These are phyloP conservation scores for Ctenomys sociabilis DNA, from an alignment of 2,113 vertebrate genomes.

Conservation along the genomic window DNA sequence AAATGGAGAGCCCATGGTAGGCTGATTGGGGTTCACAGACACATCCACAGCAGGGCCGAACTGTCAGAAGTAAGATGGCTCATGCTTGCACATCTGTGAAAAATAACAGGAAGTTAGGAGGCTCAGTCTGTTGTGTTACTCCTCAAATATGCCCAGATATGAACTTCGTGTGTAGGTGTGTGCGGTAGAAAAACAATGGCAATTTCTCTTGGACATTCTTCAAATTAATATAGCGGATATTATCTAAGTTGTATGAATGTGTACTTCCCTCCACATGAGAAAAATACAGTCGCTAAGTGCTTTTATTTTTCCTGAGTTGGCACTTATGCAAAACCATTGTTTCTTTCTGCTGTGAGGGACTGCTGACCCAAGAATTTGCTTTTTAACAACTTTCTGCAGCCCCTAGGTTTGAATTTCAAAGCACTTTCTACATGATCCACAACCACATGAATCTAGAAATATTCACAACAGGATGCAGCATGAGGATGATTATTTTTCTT, in stretches of 20 bases:
- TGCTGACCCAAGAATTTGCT: not conserved
- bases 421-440: not conserved
- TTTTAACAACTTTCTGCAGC: conserved; percentile 14
- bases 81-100: not conserved
- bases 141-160: not conserved
- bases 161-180: not conserved
- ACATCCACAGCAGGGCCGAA: not conserved
- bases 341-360: not conserved
- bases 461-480: not conserved
- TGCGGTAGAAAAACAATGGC: not conserved
- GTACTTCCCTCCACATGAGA: not conserved
- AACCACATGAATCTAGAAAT: not conserved
- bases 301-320: not conserved
- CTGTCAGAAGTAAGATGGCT: rapidly evolving
- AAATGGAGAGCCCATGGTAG: not conserved
- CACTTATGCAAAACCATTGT: not conserved
- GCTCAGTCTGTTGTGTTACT: not conserved
- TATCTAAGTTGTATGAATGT: not conserved
- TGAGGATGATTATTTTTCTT: not conserved
- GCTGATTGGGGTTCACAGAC: not conserved
- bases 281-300: not conserved
- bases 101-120: not conserved
- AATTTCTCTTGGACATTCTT: not conserved
- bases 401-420: conserved; percentile 28
- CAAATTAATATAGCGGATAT: not conserved